Percentiles rank a stretch among this genome's conserved stretches.
phyloP scores from a whole-genome alignment of 2,888 invertebrate species.

The Phoenoteleia sp. region DNA sequence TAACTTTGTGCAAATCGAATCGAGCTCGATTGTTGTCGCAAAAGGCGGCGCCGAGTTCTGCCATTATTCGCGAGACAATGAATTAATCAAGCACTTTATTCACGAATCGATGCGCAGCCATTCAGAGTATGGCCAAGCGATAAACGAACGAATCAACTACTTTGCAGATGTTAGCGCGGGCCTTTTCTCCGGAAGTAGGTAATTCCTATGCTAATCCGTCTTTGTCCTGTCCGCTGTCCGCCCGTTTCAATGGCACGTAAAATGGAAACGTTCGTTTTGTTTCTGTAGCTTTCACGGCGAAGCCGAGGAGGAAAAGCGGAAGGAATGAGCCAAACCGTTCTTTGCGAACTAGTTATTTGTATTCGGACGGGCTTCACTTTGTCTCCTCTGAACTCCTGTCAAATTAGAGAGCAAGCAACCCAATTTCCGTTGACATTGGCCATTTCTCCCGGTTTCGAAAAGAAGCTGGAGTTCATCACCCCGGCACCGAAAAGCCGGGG shows the following conservation, averaged over 20 bases:
- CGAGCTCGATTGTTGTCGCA: constrained; percentile 13
- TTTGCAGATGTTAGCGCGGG: constrained; percentile 73
- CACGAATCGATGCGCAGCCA: background rate
- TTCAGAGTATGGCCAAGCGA: constrained; percentile 49
- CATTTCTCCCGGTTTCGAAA: constrained; percentile 66
- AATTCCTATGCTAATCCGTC: constrained; percentile 84
- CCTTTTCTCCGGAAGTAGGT: constrained; percentile 76
- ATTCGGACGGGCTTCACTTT: constrained; percentile 72
- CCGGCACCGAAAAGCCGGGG: constrained; percentile 28
- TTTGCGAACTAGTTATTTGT: constrained; percentile 71
- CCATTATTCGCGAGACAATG: constrained; percentile 62
- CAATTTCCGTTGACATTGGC: constrained; percentile 74
- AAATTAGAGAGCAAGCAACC: constrained; percentile 76
- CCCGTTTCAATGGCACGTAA: constrained; percentile 61
- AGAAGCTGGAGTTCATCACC: constrained; percentile 46
- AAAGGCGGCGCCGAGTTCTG: constrained; percentile 11
- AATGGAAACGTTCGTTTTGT: constrained; percentile 60
- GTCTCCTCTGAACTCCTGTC: constrained; percentile 72
- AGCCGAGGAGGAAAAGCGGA: constrained; percentile 44
- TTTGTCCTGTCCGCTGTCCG: constrained; percentile 76
- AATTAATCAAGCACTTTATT: constrained; percentile 65
- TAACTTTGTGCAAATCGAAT: constrained; percentile 10
- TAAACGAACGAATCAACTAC: constrained; percentile 68
- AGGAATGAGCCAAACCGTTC: constrained; percentile 66
- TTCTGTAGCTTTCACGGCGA: constrained; percentile 30